These are phyloP conservation scores for Cricetomys ansorgei DNA, from an alignment of 2,113 vertebrate genomes.

Conservation along the genomic window DNA sequence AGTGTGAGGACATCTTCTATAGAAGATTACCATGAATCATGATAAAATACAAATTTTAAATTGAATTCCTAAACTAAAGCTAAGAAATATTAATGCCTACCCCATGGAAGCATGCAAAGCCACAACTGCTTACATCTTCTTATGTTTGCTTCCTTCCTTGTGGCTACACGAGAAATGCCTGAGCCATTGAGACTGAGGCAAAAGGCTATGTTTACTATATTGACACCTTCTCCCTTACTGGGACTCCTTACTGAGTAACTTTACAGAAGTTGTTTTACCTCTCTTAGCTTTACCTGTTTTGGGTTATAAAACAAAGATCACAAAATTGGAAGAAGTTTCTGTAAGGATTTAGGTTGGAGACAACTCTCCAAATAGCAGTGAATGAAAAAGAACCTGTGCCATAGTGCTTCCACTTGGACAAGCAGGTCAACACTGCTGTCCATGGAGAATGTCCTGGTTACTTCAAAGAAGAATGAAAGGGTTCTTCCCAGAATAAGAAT, in stretches of 20 bases:
- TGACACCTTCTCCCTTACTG: neutral
- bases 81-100: neutral
- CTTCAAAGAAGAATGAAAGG: neutral
- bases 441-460: neutral
- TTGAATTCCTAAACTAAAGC: slow-evolving; percentile 4
- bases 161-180: neutral
- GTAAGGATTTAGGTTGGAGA: neutral
- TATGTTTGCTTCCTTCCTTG: neutral
- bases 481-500: neutral
- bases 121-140: neutral
- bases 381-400: neutral
- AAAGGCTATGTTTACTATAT: neutral
- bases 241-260: neutral
- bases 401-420: neutral
- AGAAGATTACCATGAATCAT: neutral
- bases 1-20: neutral
- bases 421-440: neutral
- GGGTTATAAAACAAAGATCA: slow-evolving; percentile 5
- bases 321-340: neutral
- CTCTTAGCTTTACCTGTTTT: slow-evolving; percentile 12
- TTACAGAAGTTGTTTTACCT: neutral
- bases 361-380: neutral
- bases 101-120: neutral
- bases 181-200: neutral
- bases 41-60: slow-evolving; percentile 45